A percentile compares a stretch with the other conserved stretches of the same genome.
These are phyloP conservation scores for Panagrolaimus sp. DNA, from an alignment of 1,140 invertebrate species.

Conservation along the genomic window DNA sequence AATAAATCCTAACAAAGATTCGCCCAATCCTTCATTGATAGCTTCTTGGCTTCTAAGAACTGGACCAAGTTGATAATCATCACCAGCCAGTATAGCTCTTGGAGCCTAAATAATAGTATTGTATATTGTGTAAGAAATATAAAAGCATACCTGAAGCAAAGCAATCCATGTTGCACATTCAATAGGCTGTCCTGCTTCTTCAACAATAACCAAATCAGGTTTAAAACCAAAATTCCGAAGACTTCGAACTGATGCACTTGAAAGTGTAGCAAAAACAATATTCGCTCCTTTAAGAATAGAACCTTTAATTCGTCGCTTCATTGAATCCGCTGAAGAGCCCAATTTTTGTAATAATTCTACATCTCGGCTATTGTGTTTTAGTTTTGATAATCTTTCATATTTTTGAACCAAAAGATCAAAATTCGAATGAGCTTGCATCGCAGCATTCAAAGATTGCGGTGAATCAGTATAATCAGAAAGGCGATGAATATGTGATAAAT, in stretches of 20 bases:
- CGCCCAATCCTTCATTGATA: neutral
- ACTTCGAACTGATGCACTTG: neutral
- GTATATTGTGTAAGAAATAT: too few species aligned
- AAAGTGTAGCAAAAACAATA: slow-evolving; percentile 9
- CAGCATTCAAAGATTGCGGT: neutral
- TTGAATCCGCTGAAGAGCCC: neutral
- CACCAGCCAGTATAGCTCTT: neutral
- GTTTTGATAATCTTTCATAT: slow-evolving; percentile 7
- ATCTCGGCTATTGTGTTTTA: neutral
- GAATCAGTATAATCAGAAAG: neutral
- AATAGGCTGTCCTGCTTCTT: slow-evolving; percentile 8
- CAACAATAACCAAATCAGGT: slow-evolving; percentile 14
- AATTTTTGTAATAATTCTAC: neutral
- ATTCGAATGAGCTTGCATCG: neutral
- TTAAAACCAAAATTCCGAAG: slow-evolving; percentile 12
- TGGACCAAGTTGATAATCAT: neutral
- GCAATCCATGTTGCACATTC: slow-evolving; percentile 14
- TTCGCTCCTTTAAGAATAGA: neutral
- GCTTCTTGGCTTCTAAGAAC: neutral
- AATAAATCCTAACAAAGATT: neutral
- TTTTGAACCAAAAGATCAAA: neutral
- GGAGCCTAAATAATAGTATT: neutral
- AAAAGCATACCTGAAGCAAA: neutral
- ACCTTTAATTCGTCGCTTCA: neutral
- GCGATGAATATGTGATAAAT: neutral